Base-by-base conservation (phyloP, 2,797 vertebrate species). In the Takifugu rubripes region DNA sequence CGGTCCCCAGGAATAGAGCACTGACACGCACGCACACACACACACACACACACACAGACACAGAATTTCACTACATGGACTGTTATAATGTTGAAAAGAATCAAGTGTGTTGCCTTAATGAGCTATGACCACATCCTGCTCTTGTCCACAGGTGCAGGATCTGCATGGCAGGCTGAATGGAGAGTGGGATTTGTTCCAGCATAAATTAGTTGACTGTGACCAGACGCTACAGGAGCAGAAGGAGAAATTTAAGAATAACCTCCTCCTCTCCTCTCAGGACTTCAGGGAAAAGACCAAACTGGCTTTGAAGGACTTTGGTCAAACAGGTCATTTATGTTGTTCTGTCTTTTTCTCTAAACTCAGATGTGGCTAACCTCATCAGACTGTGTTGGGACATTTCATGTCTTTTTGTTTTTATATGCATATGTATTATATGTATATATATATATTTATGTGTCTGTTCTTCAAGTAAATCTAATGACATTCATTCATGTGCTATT, bases 181-280 rank as follows among this genome's bases (percentile, higher is more conserved):
- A 0, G 83, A 92, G 33, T 95, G 94, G 94, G 51, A 90, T 42
- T 56, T 81, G 77, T 95, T 94, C 81, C 93, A 95, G 69, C 90
- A 93, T 75, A 87, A 89, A 25, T 49, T 97, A 62, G 70, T 90
- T 46, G 93, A 95, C 74, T 90, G 92, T 15, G 86, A 93, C 5
- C 51, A 70, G 36, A 89, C 87, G 85, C 87, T 95, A 56, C 90
- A 92, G 68, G 91, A 85, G 21, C 70, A 92, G 71, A 94, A 93
- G 68, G 93, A 95, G 31, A 93, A 86, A 53, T 94, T 97, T 79
- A 93, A 90, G 84, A 91, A 81, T 0, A 56, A 79, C 55, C 86
- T 95, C 2, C 68, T 93, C 29, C 66, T 84, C 56, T 91, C 91
- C 0, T 85, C 92, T 0, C 92, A 94, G 14, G 92, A 95, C 57